A percentile compares a stretch with the other conserved stretches of the same genome.
Conservation (phyloP, 2,113 vertebrate genomes). For the Poecilia latipinna region DNA sequence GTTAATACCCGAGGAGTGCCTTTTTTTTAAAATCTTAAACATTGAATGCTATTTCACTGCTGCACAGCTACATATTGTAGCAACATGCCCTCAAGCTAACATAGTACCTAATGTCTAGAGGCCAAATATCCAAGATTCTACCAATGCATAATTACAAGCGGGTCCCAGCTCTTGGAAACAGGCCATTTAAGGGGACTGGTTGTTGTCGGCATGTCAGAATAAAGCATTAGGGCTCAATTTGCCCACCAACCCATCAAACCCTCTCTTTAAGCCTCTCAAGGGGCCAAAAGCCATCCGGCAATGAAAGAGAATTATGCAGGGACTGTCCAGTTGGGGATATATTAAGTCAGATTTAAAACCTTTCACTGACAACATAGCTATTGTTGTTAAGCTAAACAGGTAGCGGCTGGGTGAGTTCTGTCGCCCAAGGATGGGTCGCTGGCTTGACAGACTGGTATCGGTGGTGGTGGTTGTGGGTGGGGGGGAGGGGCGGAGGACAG, state of each 20-base stretch:
- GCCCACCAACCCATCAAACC: slow-evolving; percentile 50
- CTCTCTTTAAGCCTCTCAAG: slow-evolving; percentile 50
- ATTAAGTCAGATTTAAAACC: slow-evolving; percentile 91
- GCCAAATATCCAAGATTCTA: slow-evolving; percentile 56
- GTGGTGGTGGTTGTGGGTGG: slow-evolving; percentile 34
- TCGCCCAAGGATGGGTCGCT: slow-evolving; percentile 89
- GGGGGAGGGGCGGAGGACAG: slow-evolving; percentile 4
- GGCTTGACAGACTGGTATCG: slow-evolving; percentile 60
- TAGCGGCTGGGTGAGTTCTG: slow-evolving; percentile 83
- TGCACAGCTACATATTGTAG: slow-evolving; percentile 33
- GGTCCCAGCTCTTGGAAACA: slow-evolving; percentile 43
- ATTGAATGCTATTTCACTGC: slow-evolving; percentile 36
- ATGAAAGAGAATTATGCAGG: slow-evolving; percentile 88
- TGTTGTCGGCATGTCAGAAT: slow-evolving; percentile 70
- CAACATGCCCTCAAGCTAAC: slow-evolving; percentile 65
- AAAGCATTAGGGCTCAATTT: slow-evolving; percentile 79
- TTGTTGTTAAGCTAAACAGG: slow-evolving; percentile 88
- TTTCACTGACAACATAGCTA: slow-evolving; percentile 65
- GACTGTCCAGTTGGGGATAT: slow-evolving; percentile 90
- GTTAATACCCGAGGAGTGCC: slow-evolving; percentile 28
- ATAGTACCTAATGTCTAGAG: slow-evolving; percentile 54
- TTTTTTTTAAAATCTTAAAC: slow-evolving; percentile 16
- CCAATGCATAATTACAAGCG: slow-evolving; percentile 69
- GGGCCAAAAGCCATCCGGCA: slow-evolving; percentile 49
- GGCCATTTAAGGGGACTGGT: slow-evolving; percentile 52